Percentiles rank a stretch among this genome's conserved stretches.
Conservation (phyloP, 1,140 invertebrate genomes). For the Heliconius himera region DNA sequence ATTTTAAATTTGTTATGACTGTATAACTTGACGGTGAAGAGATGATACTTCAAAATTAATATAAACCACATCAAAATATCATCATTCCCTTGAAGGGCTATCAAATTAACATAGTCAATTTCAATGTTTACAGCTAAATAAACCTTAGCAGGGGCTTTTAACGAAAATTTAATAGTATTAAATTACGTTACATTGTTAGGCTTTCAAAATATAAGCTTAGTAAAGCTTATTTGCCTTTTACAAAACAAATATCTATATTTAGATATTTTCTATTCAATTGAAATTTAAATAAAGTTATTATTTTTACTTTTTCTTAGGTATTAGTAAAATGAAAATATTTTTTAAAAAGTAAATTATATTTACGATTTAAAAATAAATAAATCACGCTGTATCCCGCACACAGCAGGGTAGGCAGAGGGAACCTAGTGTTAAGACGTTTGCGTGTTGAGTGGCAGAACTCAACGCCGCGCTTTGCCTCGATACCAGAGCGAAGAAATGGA, state of each 20-base stretch:
- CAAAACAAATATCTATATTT: neutral
- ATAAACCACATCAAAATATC: constrained; percentile 24
- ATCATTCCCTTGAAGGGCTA: constrained; percentile 17
- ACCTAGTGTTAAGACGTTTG: no score
- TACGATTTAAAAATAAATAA: no score
- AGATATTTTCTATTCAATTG: neutral
- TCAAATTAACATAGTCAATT: constrained; percentile 31
- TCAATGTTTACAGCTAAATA: constrained; percentile 28
- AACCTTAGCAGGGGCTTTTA: constrained; percentile 14
- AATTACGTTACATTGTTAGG: constrained; percentile 18
- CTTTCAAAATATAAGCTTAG: constrained; percentile 17
- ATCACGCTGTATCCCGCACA: no score
- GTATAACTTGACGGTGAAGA: neutral
- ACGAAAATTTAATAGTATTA: constrained; percentile 1
- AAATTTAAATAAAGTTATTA: no score
- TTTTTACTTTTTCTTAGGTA: no score
- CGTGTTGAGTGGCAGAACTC: no score
- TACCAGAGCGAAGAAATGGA: no score
- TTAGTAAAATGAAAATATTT: no score
- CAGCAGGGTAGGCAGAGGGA: no score
- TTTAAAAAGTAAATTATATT: no score
- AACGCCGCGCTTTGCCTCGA: no score
- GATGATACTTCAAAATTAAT: neutral
- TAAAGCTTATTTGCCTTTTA: neutral
- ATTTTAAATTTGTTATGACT: neutral